Evolutionary conservation across 23 tunicate species (phyloP).

Genomic region (Ascidia mentula): DNA sequence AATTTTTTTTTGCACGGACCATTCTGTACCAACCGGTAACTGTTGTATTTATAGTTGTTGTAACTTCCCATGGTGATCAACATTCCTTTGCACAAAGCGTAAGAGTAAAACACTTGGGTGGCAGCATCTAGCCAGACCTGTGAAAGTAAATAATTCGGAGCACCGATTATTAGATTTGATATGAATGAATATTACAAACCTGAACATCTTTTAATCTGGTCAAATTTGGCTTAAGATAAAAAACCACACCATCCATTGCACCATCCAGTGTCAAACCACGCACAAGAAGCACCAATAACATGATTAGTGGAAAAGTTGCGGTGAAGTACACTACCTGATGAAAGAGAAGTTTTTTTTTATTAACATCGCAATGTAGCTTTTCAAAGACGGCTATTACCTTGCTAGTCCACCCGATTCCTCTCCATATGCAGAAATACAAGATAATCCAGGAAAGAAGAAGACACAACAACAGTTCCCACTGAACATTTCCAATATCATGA

Average conservation of each 20-base stretch:
- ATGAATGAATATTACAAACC: slow-evolving; percentile 20
- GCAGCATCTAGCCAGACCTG: slow-evolving; percentile 96
- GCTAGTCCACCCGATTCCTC: slow-evolving; percentile 96
- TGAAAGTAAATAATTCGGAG: neutral
- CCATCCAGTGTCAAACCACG: slow-evolving; percentile 93
- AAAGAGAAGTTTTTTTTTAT: neutral
- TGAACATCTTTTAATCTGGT: slow-evolving; percentile 58
- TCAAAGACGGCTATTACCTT: too few relatives aligned
- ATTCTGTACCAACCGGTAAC: slow-evolving; percentile 49
- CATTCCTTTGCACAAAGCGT: slow-evolving; percentile 93
- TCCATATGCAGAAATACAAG: slow-evolving; percentile 90
- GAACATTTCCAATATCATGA: slow-evolving; percentile 54
- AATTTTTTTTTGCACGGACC: neutral
- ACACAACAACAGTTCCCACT: slow-evolving; percentile 80
- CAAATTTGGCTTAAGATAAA: slow-evolving; percentile 73
- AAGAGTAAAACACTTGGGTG: slow-evolving; percentile 84
- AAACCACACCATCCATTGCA: slow-evolving; percentile 77
- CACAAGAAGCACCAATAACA: slow-evolving; percentile 84
- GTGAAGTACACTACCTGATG: slow-evolving; percentile 97
- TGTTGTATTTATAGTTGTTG: slow-evolving; percentile 68
- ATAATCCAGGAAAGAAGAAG: slow-evolving; percentile 75
- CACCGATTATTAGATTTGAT: neutral
- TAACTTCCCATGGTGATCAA: slow-evolving; percentile 82
- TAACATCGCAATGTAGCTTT: neutral
- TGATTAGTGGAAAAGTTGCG: slow-evolving; percentile 85